phyloP scores from a whole-genome alignment of 2,113 vertebrate genomes.

The Antechinus stuartii region DNA sequence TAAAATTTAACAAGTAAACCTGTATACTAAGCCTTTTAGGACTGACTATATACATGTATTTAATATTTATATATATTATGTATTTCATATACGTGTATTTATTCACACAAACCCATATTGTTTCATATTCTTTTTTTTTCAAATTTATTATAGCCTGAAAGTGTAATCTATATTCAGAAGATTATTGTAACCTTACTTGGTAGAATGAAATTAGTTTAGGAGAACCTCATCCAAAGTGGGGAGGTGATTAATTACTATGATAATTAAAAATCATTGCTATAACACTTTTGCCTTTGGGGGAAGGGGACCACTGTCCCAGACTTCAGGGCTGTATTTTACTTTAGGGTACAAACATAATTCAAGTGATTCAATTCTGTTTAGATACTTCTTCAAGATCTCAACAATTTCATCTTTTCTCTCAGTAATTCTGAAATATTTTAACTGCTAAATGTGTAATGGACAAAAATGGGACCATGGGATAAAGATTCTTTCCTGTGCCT shows the following conservation, averaged over 20 bases:
- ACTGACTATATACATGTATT: not conserved
- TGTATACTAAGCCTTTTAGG: not conserved
- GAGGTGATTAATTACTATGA: not conserved
- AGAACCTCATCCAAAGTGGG: not conserved
- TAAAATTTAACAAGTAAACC: not conserved
- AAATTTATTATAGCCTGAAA: conserved; percentile 6
- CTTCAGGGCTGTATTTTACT: conserved; percentile 4
- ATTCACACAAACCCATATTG: not conserved
- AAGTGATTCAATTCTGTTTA: conserved; percentile 14
- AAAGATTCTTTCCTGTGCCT: not conserved
- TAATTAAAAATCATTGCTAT: conserved; percentile 34
- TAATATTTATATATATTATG: not conserved
- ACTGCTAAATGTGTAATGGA: conserved; percentile 13
- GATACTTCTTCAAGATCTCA: not conserved
- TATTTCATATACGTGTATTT: not conserved
- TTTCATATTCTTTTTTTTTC: not conserved
- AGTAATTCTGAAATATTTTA: conserved; percentile 9
- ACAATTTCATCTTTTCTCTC: conserved; percentile 1
- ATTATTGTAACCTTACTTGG: not conserved
- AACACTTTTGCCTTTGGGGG: conserved; percentile 20
- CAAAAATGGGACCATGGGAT: not conserved
- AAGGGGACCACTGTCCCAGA: not conserved
- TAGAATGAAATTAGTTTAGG: conserved; percentile 1
- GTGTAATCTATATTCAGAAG: not conserved
- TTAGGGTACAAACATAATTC: not conserved